Base-by-base conservation (phyloP, 1,140 invertebrate species). In the Trachymyrmex septentrionalis region DNA sequence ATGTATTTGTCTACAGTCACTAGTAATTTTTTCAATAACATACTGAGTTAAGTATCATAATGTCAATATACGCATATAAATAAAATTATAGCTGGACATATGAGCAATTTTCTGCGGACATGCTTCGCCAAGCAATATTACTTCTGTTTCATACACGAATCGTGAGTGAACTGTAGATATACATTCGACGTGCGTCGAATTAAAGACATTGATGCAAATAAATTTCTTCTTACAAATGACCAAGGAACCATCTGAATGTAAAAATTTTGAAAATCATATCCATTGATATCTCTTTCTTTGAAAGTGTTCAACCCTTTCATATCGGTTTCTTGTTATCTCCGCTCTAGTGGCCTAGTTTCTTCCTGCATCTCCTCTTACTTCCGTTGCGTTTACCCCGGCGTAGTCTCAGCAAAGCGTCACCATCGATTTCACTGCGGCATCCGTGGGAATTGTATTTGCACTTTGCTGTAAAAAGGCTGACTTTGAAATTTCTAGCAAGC, bases 381-480 rank as follows among this genome's bases (percentile, higher is more conserved):
- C 64, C 48, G 48, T 55, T 80, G 77, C 77, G 30, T 69, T 80
- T 55, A 57, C 14, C 48, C 16, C 30, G n/a, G 53, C 30, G 4
- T 48, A n/a, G 7, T 14, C n/a, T 12, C 21, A 50, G 64, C 19
- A 27, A 55, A 69, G 63, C 30, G 27, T 80, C 30, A 48, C 77
- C 64, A 81, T 69, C 64, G 77, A 81, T 81, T 81, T 10, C 77
- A 55, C 64, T 81, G 77, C 77, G 77, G 64, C 21, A 71, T 48
- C 63, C 59, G 14, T 9, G 9, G 64, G 30, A 81, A 71, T 50
- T 21, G 63, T 38, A 34, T 67, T 80, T 80, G 63, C n/a, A 80
- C 64, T 27, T 66, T 3, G n/a, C 48, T 38, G 16, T 10, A 38
- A 80, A 3, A n/a, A 21, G 21, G 19, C 4, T 57, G 34, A 38